These are phyloP conservation scores for Lochmaea crataegi DNA, from an alignment of 2,888 invertebrate species.

Conservation along the genomic window DNA sequence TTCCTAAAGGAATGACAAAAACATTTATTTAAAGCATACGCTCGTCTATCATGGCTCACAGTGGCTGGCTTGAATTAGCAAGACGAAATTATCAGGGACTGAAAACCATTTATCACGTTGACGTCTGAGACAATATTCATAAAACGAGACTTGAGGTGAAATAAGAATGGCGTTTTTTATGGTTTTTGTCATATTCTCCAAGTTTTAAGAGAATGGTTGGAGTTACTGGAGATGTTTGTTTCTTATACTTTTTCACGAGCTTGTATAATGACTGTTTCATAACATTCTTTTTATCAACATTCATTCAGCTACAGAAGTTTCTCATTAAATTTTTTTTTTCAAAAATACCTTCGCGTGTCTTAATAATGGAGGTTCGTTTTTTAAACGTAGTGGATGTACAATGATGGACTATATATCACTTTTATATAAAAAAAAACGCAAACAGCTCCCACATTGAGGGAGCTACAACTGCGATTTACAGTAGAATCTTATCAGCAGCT, in stretches of 20 bases:
- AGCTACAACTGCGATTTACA: no score
- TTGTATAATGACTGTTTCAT: constrained; percentile 11
- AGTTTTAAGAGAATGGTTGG: constrained; percentile 9
- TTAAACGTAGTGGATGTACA: no score
- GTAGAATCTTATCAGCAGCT: no score
- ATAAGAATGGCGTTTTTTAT: constrained; percentile 29
- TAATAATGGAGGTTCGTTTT: no score
- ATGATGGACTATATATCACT: no score
- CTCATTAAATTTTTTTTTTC: not conserved
- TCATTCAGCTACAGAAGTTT: not conserved
- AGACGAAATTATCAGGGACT: constrained; percentile 35
- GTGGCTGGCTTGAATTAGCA: constrained; percentile 32
- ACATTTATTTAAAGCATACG: constrained; percentile 40
- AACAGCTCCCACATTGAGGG: no score
- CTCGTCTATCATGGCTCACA: constrained; percentile 38
- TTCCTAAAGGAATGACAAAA: constrained; percentile 39
- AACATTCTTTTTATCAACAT: not conserved
- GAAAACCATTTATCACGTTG: constrained; percentile 32
- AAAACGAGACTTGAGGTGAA: constrained; percentile 28
- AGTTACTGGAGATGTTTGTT: constrained; percentile 19
- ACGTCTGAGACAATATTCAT: constrained; percentile 36
- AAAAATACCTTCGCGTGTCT: no score
- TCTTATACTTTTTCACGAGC: constrained; percentile 18
- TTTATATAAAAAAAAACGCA: no score
- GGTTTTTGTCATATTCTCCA: constrained; percentile 14